Percentiles rank a stretch among this genome's conserved stretches.
phyloP scores from a whole-genome alignment of 2,888 invertebrate species.

The Ophion ventricosus region DNA sequence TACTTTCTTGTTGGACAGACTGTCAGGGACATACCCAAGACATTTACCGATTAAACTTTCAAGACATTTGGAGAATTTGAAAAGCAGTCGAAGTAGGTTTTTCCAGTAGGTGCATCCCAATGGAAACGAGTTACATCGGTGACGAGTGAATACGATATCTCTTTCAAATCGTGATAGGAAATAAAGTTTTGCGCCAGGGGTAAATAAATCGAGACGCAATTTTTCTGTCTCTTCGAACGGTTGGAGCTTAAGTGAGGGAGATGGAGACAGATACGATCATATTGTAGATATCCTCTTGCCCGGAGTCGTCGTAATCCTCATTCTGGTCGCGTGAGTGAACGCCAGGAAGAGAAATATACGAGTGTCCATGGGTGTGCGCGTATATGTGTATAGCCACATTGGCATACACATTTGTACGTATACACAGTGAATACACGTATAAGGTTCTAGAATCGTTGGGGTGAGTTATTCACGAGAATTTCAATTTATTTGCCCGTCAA shows the following conservation, averaged over 20 bases:
- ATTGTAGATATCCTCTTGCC: conserved; percentile 31
- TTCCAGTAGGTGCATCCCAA: neutral
- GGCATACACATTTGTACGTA: neutral
- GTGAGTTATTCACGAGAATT: conserved; percentile 54
- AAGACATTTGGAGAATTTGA: neutral
- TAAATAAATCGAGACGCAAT: conserved; percentile 47
- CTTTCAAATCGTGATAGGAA: neutral
- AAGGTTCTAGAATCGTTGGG: conserved; percentile 7
- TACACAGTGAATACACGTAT: conserved; percentile 11
- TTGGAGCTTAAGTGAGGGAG: conserved; percentile 26
- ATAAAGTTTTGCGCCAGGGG: conserved; percentile 11
- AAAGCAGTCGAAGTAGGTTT: neutral
- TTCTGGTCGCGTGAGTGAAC: conserved; percentile 46
- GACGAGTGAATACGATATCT: neutral
- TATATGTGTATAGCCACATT: neutral
- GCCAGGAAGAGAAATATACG: conserved; percentile 40
- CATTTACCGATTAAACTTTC: neutral
- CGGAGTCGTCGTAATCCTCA: conserved; percentile 54
- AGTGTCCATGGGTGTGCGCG: neutral
- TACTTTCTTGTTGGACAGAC: too few relatives aligned
- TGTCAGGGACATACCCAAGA: neutral
- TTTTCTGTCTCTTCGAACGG: conserved; percentile 29
- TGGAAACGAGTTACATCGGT: neutral
- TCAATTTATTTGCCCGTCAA: conserved; percentile 67
- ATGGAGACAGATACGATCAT: conserved; percentile 38